Evolutionary conservation across 2,113 vertebrate species (phyloP).

Genomic region (Tursiops truncatus): DNA sequence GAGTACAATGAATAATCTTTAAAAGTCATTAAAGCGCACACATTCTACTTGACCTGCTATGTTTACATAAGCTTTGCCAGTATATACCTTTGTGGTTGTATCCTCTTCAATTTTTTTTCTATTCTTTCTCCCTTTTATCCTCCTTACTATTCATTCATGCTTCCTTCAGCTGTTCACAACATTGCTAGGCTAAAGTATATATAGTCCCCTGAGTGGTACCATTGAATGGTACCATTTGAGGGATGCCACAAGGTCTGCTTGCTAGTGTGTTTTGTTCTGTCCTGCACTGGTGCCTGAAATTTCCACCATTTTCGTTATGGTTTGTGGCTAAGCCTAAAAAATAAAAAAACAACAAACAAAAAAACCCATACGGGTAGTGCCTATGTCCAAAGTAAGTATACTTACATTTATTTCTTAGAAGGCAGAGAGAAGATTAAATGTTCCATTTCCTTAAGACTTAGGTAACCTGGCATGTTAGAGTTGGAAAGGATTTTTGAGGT

Average conservation of each 20-base stretch:
- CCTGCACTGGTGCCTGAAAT: neutral
- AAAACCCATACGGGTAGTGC: neutral
- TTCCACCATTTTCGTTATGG: neutral
- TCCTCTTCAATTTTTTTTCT: conserved; percentile 19
- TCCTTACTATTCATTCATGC: neutral
- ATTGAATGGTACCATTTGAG: neutral
- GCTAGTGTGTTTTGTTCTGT: neutral
- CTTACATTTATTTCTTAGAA: conserved; percentile 6
- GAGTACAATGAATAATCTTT: conserved; percentile 50
- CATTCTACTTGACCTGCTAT: conserved; percentile 44
- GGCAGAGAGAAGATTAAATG: neutral
- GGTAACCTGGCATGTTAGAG: neutral
- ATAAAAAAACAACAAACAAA: neutral
- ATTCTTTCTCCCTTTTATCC: neutral
- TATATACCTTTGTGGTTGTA: neutral
- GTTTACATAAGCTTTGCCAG: conserved; percentile 12
- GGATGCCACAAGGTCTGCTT: neutral
- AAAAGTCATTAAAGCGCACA: conserved; percentile 23
- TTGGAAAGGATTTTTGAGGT: conserved; percentile 1
- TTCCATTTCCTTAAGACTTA: neutral
- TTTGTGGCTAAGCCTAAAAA: neutral
- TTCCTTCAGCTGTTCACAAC: neutral
- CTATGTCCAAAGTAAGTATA: neutral
- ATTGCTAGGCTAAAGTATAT: neutral
- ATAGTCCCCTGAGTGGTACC: neutral